Conservation (phyloP, 2,797 vertebrate genomes). For the Sebastiscus tertius region DNA sequence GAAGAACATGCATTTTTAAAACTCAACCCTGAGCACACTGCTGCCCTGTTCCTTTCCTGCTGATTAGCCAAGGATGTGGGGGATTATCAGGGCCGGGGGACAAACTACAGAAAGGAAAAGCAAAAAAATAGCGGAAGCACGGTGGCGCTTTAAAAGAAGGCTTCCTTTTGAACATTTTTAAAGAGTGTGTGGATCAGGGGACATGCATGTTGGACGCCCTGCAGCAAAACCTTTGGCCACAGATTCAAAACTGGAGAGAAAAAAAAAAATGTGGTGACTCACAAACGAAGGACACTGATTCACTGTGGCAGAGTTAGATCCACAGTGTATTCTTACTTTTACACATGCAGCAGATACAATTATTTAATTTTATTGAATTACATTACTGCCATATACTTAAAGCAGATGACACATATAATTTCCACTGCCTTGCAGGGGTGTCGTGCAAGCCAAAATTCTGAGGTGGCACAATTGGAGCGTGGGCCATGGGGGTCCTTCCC, state of each 20-base stretch:
- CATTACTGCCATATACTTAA: neutral
- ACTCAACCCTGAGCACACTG: constrained; percentile 45
- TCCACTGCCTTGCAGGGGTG: neutral
- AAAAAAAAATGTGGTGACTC: constrained; percentile 9
- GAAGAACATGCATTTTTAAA: constrained; percentile 70
- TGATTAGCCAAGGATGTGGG: constrained; percentile 66
- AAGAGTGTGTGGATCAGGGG: constrained; percentile 15
- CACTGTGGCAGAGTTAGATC: neutral
- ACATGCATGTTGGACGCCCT: constrained; percentile 30
- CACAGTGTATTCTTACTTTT: no score
- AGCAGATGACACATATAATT: neutral
- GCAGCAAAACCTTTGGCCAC: constrained; percentile 15
- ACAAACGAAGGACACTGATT: neutral
- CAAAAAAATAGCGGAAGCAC: constrained; percentile 9
- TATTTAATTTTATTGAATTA: neutral
- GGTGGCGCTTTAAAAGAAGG: constrained; percentile 43
- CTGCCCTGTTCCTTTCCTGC: constrained; percentile 51
- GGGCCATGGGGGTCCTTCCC: no score
- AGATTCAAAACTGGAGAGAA: neutral
- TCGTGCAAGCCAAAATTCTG: neutral
- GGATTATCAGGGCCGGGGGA: constrained; percentile 48
- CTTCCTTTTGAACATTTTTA: constrained; percentile 59
- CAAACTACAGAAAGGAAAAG: constrained; percentile 9
- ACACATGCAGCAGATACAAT: neutral
- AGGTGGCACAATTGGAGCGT: no score